Evolutionary conservation across 2,888 invertebrate genomes (phyloP), one percentile per base, ranked within the genome.

Genomic region (Thumatha senex): DNA sequence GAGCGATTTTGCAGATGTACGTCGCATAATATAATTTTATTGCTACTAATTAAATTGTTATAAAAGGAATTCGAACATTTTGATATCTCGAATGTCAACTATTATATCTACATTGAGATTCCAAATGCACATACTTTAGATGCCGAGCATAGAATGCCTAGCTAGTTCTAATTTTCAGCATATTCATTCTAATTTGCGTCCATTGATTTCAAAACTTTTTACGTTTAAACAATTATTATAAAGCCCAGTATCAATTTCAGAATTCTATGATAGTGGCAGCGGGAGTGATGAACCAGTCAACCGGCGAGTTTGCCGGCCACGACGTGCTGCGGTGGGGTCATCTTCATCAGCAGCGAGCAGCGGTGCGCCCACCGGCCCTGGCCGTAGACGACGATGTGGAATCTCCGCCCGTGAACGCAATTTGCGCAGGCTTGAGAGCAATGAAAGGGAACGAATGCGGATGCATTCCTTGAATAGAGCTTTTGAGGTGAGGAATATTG

Each of bases 401-500:
- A 92, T 96, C 52, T 96, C 96, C 52, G 96, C 97, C 1, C 93
- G 97, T 49, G 98, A 98, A 78, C 92, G 97, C 58, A 98, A 97
- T 84, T 89, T 96, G 54, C 93, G 98, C 44, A 93, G 98, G 51
- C 92, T 98, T 46, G 98, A 98, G 86, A 97, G 97, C 83, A 98
- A 98, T 82, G 97, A 98, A 82, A 92, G 98, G 46, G 98, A 98
- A 85, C 92, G 98, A 51, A 96, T 97, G 95, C 92, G 98, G 70
- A 98, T 98, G 98, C 98, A 98, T 82, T 96, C 96, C 46, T 93
- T 98, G 51, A 98, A 98, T 80, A 96, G 97, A 76, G 98, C 98
- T 12, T 98, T 98, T 84, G 96, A 97, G 93, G 96, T 96, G 82
- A 78, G 84, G 11, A 10, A 8, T 9, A 1, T 11, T 24, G 18